phyloP scores from a whole-genome alignment of 2,888 invertebrate species.

The Hypolimnas misippus region DNA sequence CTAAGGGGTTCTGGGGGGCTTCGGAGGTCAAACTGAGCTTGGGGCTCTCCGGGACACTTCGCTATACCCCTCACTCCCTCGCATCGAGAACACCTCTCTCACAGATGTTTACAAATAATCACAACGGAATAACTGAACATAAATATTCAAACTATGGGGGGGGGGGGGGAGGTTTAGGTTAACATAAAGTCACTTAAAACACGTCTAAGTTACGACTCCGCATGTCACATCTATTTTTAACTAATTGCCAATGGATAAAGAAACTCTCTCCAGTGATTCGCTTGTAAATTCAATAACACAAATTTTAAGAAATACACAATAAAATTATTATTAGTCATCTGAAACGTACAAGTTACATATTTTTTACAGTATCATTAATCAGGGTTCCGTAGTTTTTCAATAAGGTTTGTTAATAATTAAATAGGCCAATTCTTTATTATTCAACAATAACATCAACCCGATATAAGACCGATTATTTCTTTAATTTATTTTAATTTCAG shows the following conservation, averaged over 20 bases:
- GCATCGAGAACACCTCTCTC: constrained; percentile 84
- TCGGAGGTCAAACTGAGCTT: constrained; percentile 77
- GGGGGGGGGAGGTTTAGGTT: constrained; percentile 38
- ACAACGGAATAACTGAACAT: constrained; percentile 77
- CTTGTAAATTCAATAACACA: constrained; percentile 46
- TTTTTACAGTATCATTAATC: background rate
- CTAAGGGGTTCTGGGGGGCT: constrained; percentile 73
- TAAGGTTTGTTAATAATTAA: background rate
- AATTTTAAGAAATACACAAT: constrained; percentile 35
- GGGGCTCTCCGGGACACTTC: constrained; percentile 81
- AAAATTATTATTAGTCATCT: constrained; percentile 28
- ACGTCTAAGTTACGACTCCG: constrained; percentile 64
- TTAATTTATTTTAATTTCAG: constrained; percentile 39
- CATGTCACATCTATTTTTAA: constrained; percentile 49
- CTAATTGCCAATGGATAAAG: constrained; percentile 51
- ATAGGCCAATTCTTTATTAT: background rate
- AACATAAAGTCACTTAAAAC: constrained; percentile 62
- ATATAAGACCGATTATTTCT: background rate
- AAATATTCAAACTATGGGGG: constrained; percentile 70
- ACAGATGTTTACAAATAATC: constrained; percentile 82
- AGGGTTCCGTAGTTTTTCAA: constrained; percentile 1
- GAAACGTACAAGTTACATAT: constrained; percentile 32
- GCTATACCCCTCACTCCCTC: constrained; percentile 84
- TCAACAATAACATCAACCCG: background rate
- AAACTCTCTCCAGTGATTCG: constrained; percentile 60